Percentiles rank a stretch among this genome's conserved stretches.
phyloP scores from a whole-genome alignment of 2,888 invertebrate species.

The Nasonovia ribisnigri region DNA sequence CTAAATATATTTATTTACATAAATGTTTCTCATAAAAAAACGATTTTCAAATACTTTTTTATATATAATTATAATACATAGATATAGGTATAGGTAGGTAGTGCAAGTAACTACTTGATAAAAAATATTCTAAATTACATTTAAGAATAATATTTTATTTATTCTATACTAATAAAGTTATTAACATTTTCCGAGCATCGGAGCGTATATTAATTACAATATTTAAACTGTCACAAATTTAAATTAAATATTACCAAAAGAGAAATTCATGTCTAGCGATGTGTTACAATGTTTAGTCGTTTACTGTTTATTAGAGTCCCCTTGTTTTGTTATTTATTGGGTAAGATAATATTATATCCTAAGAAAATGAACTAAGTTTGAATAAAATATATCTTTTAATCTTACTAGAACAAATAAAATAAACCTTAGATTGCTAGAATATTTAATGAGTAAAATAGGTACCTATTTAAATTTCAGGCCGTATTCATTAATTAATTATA shows the following conservation, averaged over 20 bases:
- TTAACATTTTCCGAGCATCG: neutral
- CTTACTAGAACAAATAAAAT: neutral
- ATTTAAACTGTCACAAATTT: neutral
- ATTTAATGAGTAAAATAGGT: neutral
- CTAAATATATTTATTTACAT: neutral
- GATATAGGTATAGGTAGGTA: neutral
- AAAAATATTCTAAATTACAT: neutral
- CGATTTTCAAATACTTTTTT: neutral
- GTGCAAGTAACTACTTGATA: too few species aligned
- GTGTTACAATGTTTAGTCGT: slow-evolving; percentile 15
- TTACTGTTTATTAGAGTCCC: slow-evolving; percentile 23
- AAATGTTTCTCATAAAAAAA: neutral
- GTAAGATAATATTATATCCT: neutral
- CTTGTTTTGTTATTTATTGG: neutral
- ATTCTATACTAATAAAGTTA: neutral
- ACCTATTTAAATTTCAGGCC: neutral
- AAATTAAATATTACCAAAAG: slow-evolving; percentile 40
- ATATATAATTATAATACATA: neutral
- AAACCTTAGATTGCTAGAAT: neutral
- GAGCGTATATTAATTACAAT: neutral
- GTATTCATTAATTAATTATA: neutral
- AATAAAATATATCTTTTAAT: neutral
- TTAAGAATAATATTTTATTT: neutral
- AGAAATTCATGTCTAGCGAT: slow-evolving; percentile 46
- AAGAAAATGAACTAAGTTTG: neutral